Base-by-base conservation (phyloP, 1,140 invertebrate species). In the Neuroterus valhalla region DNA sequence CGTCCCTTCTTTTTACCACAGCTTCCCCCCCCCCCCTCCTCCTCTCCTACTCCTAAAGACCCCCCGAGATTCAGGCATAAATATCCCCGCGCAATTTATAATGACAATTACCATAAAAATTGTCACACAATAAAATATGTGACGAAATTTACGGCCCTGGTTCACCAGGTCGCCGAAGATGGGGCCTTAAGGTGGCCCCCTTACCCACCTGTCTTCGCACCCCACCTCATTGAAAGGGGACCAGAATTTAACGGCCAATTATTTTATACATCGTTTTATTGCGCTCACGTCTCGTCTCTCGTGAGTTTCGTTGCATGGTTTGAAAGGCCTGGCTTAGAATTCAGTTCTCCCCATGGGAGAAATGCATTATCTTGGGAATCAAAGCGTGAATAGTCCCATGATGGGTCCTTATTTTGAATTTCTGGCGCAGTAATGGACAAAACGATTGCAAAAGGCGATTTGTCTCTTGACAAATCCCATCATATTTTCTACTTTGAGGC, bases 71-170 rank as follows among this genome's bases (percentile, higher is more conserved):
- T 76, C 66, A 70, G 44, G 66, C 85, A 88, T 89, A 89, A 89
- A 90, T 89, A 88, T 85, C 81, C 78, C 67, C 70, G 66, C 67
- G 76, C 80, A 90, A 90, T 90, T 90, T 90, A 90, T 89, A 89
- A 89, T 89, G 87, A 89, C 86, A 88, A 89, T 90, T 88, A 89
- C 87, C 86, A 89, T 90, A 89, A 89, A 90, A 90, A 89, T 89
- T 89, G 89, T 90, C 88, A 84, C 85, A 89, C 85, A 86, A 89
- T 90, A 89, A 90, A 90, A 89, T 89, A 89, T 88, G 87, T 83
- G 80, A 78, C 82, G 78, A 85, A 86, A 90, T 90, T 90, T 89
- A 90, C 82, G 87, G 81, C 77, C 74, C 50, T 55, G 69, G 17
- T 48, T 67, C n/a, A 67, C 12, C 45, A 67, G 76, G n/a, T 70